Percentiles rank a stretch among this genome's conserved stretches.
Evolutionary conservation across 2,888 invertebrate genomes (phyloP).

Genomic region (Itoplectis maculator): DNA sequence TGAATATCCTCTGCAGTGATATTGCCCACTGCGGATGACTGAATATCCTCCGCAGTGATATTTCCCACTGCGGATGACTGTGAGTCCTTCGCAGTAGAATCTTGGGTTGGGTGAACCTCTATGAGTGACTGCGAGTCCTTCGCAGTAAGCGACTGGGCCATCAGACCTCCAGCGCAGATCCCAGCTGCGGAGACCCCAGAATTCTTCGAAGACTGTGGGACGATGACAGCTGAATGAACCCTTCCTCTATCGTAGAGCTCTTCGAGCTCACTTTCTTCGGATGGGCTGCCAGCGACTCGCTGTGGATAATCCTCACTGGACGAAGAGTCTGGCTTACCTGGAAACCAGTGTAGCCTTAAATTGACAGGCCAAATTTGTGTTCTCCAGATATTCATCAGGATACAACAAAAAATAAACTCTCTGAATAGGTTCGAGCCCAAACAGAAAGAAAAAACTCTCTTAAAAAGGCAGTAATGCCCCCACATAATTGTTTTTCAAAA

Average conservation of each 20-base stretch:
- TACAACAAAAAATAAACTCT: background rate
- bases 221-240: background rate
- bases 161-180: no score
- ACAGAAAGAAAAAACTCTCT: constrained; percentile 15
- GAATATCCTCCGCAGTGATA: background rate
- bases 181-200: background rate
- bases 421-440: constrained; percentile 15
- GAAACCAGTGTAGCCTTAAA: background rate
- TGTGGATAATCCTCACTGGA: background rate
- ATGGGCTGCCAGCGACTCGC: background rate
- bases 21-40: background rate
- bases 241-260: background rate
- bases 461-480: background rate
- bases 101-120: background rate
- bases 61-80: background rate
- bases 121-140: background rate
- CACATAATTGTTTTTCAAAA: background rate
- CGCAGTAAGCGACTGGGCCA: background rate
- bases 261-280: background rate
- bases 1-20: background rate
- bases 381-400: constrained; percentile 17
- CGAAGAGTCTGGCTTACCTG: background rate
- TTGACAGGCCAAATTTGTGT: constrained; percentile 19
- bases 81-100: background rate
- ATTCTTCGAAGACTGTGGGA: constrained; percentile 6